Evolutionary conservation across 2,888 invertebrate genomes (phyloP), one percentile per base, ranked within the genome.

Genomic region (Cheilosia vulpina): DNA sequence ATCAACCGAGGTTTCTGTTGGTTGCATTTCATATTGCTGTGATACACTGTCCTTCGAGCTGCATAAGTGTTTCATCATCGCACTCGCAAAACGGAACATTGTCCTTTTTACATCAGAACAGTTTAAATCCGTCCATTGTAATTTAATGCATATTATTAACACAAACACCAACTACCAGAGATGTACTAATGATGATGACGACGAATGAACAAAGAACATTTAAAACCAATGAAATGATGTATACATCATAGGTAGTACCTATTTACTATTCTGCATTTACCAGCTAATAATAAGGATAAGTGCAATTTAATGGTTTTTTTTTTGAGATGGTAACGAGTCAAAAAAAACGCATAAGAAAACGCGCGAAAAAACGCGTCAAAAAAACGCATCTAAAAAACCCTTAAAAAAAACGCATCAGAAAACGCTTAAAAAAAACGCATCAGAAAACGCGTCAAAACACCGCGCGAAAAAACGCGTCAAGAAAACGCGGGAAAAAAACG

Each of bases 111-210:
- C 27, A 57, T 31, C 13, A 6, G 15, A 55, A 21, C 31, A 68
- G 31, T 15, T 68, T 45, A 19, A 57, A 57, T 57, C 57, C 68
- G 55, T 53, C 43, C 21, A 43, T 4, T 7, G 53, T 53, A 53
- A 17, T 53, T 24, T 66, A 66, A 66, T 66, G 66, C 53, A 53
- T 53, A 19, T 17, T 66, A 66, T 53, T 6, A 53, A 24, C 53
- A 66, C 13, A 24, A 43, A 66, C 41, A 53, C n/a, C 21, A 24
- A 47, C 19, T 1, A 19, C 11, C 1, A 38, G 27, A 13, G 66
- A 41, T 21, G 41, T 11, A 7, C 2, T 43, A 41, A 24, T 17
- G 52, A 50, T 41, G 17, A n/a, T 66, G 53, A 17, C 52, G 38
- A 21, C 65, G n/a, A 6, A 21, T 21, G 15, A 34, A 34, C 47